These are phyloP conservation scores for Dimorphilus gyrociliatus DNA, from an alignment of 2,888 invertebrate genomes.

Conservation along the genomic window DNA sequence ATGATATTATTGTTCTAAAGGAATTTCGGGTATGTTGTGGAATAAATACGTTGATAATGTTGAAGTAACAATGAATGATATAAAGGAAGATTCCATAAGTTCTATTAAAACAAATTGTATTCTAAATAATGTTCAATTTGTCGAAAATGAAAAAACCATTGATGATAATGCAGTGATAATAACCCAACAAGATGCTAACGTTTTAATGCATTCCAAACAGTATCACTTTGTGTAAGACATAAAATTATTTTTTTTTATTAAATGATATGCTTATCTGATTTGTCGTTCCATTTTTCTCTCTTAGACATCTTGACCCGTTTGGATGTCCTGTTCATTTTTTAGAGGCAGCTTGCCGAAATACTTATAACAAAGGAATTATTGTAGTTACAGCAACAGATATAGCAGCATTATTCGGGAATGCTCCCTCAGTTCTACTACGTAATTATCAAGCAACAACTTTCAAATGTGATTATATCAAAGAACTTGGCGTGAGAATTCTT, in stretches of 20 bases:
- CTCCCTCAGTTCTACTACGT: slow-evolving; percentile 18
- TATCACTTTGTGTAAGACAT: slow-evolving; percentile 22
- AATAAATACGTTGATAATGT: slow-evolving; percentile 10
- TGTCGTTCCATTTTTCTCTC: too few species aligned
- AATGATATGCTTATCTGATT: too few species aligned
- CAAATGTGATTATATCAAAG: slow-evolving; percentile 27
- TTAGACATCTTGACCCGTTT: slow-evolving; percentile 17
- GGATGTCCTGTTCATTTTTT: slow-evolving; percentile 18
- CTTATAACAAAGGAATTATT: slow-evolving; percentile 19
- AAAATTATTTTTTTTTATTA: neutral
- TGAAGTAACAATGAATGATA: slow-evolving; percentile 16
- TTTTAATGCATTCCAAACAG: slow-evolving; percentile 16
- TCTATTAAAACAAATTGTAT: slow-evolving; percentile 11
- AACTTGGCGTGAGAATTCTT: slow-evolving; percentile 23
- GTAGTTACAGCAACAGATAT: slow-evolving; percentile 25
- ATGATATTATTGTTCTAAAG: too few species aligned
- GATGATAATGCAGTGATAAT: slow-evolving; percentile 12
- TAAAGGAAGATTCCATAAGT: slow-evolving; percentile 5
- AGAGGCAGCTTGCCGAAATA: slow-evolving; percentile 21
- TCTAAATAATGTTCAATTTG: slow-evolving; percentile 10
- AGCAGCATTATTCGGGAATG: slow-evolving; percentile 22
- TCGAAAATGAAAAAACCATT: slow-evolving; percentile 9
- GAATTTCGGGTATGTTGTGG: too few species aligned
- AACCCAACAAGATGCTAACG: slow-evolving; percentile 12
- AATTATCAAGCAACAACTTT: slow-evolving; percentile 19